Evolutionary conservation across 2,888 invertebrate species (phyloP), one percentile per base, ranked within the genome.

Genomic region (Aradus depressus): DNA sequence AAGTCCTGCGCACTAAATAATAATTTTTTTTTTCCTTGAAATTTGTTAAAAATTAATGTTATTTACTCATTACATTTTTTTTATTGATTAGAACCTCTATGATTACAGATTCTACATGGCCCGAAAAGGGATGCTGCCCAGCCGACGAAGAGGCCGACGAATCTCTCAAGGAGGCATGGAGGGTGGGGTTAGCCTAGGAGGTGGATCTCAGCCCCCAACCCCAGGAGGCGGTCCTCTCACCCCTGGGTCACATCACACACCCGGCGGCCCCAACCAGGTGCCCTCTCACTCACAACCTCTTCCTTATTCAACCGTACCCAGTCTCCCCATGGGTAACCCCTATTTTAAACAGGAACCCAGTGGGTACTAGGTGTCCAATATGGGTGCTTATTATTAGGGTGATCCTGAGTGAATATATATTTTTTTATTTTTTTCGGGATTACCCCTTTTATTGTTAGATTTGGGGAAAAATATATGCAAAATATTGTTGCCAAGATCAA

Each of bases 31-130:
- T n/a, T n/a, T n/a, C n/a, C n/a, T n/a, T n/a, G n/a, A n/a, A n/a
- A n/a, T n/a, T n/a, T n/a, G n/a, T n/a, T n/a, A n/a, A n/a, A n/a
- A n/a, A n/a, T n/a, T n/a, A n/a, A n/a, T n/a, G n/a, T n/a, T n/a
- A n/a, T n/a, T n/a, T n/a, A n/a, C n/a, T n/a, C n/a, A n/a, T n/a
- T n/a, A n/a, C n/a, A n/a, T n/a, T n/a, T n/a, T n/a, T n/a, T n/a
- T n/a, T n/a, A n/a, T n/a, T n/a, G n/a, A n/a, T n/a, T n/a, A n/a
- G n/a, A n/a, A n/a, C n/a, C n/a, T n/a, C n/a, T n/a, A n/a, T n/a
- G n/a, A n/a, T n/a, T n/a, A n/a, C n/a, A n/a, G n/a, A n/a, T 87
- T 87, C 68, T 88, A 85, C 69, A 88, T 88, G 88, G 87, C 86
- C 14, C 75, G 88, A 56, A 85, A 85, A 65, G 87, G 87, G 2